phyloP scores from a whole-genome alignment of 2,113 vertebrate genomes.

The Hydropotes inermis region DNA sequence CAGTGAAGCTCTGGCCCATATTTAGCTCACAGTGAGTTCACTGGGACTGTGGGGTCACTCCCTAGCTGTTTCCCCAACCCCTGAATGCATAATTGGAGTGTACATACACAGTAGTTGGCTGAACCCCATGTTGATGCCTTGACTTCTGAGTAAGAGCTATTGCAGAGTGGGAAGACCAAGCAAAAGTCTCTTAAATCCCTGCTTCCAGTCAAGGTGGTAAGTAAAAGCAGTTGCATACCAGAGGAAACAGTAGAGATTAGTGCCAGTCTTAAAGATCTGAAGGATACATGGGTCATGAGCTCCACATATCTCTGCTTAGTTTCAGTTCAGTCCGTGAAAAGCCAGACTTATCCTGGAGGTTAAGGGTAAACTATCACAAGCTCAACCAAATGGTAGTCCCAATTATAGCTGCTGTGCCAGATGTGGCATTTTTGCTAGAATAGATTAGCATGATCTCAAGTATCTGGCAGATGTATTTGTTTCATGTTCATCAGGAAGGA shows the following conservation, averaged over 20 bases:
- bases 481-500: slow-evolving; percentile 14
- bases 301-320: neutral
- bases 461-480: neutral
- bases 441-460: neutral
- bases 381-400: neutral
- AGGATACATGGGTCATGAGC: neutral
- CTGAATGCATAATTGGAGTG: neutral
- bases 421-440: neutral
- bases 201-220: neutral
- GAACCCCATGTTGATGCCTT: neutral
- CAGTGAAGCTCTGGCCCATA: neutral
- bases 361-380: neutral
- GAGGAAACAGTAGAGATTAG: neutral
- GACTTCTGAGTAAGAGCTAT: neutral
- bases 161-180: neutral
- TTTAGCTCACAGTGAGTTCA: neutral
- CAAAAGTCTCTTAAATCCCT: neutral
- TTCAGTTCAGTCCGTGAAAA: neutral
- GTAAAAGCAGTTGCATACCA: neutral
- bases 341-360: neutral
- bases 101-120: neutral
- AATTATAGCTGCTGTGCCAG: neutral
- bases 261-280: neutral
- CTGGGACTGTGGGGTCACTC: neutral
- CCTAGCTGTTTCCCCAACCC: neutral